These are phyloP conservation scores for Epicampocera succincta DNA, from an alignment of 2,888 invertebrate species.

Conservation along the genomic window DNA sequence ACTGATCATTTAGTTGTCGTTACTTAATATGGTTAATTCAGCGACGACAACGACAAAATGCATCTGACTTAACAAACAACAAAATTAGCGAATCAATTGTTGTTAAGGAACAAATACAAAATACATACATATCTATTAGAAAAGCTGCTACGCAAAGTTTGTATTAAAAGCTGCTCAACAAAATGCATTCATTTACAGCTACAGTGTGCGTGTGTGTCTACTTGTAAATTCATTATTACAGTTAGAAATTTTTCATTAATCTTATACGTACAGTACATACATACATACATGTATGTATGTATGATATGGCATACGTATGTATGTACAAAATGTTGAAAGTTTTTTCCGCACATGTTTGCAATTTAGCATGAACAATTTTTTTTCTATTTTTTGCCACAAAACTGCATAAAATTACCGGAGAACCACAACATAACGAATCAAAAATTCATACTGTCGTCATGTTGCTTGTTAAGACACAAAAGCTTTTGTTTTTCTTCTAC, in stretches of 20 bases:
- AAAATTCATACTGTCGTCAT: neutral
- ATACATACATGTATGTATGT: no score
- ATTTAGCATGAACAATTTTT: conserved; percentile 41
- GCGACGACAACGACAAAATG: conserved; percentile 34
- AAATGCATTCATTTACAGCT: neutral
- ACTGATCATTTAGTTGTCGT: conserved; percentile 66
- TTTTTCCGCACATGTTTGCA: conserved; percentile 51
- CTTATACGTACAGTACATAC: conserved; percentile 25
- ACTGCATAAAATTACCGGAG: conserved; percentile 3
- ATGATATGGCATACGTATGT: no score
- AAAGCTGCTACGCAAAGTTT: conserved; percentile 55
- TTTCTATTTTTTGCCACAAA: conserved; percentile 17
- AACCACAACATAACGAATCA: conserved; percentile 9
- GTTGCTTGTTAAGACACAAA: no score
- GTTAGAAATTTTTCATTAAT: conserved; percentile 59
- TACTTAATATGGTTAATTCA: conserved; percentile 63
- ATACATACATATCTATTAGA: neutral
- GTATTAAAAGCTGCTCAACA: conserved; percentile 24
- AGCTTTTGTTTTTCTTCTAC: no score
- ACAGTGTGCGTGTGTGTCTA: no score
- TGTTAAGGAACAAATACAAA: conserved; percentile 31
- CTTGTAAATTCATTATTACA: conserved; percentile 28
- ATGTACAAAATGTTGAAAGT: conserved; percentile 44
- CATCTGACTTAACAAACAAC: conserved; percentile 42
- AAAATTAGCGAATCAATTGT: conserved; percentile 38